Conservation (phyloP, 1,140 invertebrate genomes). For the Harpegnathos saltator region DNA sequence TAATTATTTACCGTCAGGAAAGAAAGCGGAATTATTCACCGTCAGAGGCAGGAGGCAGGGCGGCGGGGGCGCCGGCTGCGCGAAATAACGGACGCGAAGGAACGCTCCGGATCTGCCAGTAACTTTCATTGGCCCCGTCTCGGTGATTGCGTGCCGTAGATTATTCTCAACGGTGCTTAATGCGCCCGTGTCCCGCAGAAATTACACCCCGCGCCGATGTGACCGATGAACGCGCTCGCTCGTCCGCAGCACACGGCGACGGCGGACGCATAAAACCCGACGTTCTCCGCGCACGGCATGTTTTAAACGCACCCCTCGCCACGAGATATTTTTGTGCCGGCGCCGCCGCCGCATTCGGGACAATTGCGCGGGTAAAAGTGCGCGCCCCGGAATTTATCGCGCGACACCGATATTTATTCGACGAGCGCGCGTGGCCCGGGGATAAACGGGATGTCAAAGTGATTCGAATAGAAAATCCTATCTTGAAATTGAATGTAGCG, state of each 20-base stretch:
- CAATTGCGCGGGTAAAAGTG: slow-evolving; percentile 52
- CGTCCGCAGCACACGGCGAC: too few relatives aligned
- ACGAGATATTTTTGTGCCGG: slow-evolving; percentile 45
- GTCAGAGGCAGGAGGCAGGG: background rate
- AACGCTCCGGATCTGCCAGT: slow-evolving; percentile 33
- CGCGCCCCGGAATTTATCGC: slow-evolving; percentile 44
- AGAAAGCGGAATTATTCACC: too few relatives aligned
- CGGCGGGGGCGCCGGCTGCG: background rate
- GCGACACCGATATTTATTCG: slow-evolving; percentile 45
- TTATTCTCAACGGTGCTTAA: slow-evolving; percentile 60
- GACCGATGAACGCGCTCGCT: slow-evolving; percentile 47
- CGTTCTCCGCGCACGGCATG: slow-evolving; percentile 11
- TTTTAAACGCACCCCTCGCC: slow-evolving; percentile 29
- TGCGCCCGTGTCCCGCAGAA: slow-evolving; percentile 53
- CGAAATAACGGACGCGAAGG: slow-evolving; percentile 9
- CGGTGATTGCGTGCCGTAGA: slow-evolving; percentile 56
- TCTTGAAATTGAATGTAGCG: slow-evolving; percentile 8
- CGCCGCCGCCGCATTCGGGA: slow-evolving; percentile 5
- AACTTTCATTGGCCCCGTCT: slow-evolving; percentile 51
- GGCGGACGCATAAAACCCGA: slow-evolving; percentile 31
- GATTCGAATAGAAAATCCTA: too few relatives aligned
- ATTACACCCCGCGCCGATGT: slow-evolving; percentile 43
- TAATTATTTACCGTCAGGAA: too few relatives aligned
- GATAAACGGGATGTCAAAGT: slow-evolving; percentile 33
- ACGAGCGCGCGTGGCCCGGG: background rate